A percentile compares a stretch with the other conserved stretches of the same genome.
These are phyloP conservation scores for Cheilosia soror DNA, from an alignment of 2,888 invertebrate genomes.

Conservation along the genomic window DNA sequence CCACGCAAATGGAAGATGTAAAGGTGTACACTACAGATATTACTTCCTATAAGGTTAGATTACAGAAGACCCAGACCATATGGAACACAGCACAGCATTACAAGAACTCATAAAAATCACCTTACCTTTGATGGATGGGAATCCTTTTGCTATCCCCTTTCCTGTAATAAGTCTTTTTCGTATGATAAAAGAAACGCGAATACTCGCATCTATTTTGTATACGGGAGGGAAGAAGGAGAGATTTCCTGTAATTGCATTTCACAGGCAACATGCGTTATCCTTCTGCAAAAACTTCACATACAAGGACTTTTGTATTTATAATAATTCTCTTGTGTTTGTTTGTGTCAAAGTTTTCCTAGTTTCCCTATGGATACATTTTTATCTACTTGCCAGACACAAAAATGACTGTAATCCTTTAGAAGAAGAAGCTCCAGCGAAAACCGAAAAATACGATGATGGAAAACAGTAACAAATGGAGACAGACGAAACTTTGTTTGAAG, in stretches of 20 bases:
- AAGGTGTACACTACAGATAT: neutral
- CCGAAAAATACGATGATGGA: slow-evolving; percentile 6
- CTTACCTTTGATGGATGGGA: neutral
- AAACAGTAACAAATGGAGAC: slow-evolving; percentile 25
- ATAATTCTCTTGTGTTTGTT: too few species aligned
- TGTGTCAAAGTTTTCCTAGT: slow-evolving; percentile 1
- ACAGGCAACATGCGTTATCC: too few species aligned
- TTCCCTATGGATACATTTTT: slow-evolving; percentile 9
- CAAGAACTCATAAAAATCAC: neutral
- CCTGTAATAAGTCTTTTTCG: too few species aligned
- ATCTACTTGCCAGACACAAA: slow-evolving; percentile 27
- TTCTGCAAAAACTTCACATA: slow-evolving; percentile 6
- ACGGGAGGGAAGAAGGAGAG: too few species aligned
- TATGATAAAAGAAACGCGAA: too few species aligned
- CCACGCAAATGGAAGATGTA: neutral
- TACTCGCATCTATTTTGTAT: too few species aligned
- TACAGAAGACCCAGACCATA: neutral
- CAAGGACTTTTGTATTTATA: slow-evolving; percentile 1
- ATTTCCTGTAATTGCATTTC: too few species aligned
- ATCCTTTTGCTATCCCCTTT: neutral
- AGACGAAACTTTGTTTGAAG: slow-evolving; percentile 39
- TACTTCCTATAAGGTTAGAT: neutral
- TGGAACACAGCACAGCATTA: neutral
- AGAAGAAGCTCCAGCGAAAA: slow-evolving; percentile 6
- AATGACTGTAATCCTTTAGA: slow-evolving; percentile 42